These are phyloP conservation scores for Cuculus canorus DNA, from an alignment of 2,797 vertebrate species.

Conservation along the genomic window DNA sequence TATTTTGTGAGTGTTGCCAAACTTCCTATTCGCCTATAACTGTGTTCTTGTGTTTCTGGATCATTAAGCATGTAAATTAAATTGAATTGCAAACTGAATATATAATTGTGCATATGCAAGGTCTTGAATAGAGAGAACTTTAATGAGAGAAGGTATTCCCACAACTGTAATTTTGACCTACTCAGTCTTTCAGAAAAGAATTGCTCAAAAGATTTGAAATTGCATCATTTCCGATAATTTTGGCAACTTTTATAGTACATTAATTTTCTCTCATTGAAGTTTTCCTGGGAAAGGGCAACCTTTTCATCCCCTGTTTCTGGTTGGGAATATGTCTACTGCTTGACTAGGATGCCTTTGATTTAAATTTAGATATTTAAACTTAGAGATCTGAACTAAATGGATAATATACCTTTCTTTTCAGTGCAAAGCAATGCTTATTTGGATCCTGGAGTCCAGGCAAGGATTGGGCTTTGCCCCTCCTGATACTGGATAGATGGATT, in stretches of 20 bases:
- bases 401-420: not conserved
- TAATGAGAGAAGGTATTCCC: constrained; percentile 40
- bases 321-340: not conserved
- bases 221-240: constrained; percentile 49
- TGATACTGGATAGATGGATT: not conserved
- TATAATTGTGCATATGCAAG: not conserved
- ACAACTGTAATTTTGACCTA: constrained; percentile 51
- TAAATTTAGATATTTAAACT: not conserved
- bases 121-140: constrained; percentile 28
- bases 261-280: constrained; percentile 1
- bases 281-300: not conserved
- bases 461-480: not conserved
- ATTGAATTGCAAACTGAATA: constrained; percentile 51
- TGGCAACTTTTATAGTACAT: constrained; percentile 24
- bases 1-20: constrained; percentile 17
- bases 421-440: not conserved
- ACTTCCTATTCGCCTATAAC: constrained; percentile 24
- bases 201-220: constrained; percentile 62
- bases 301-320: not conserved
- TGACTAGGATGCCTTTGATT: not conserved
- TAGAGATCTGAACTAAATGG: not conserved
- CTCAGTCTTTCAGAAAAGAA: constrained; percentile 55
- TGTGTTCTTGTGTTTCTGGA: constrained; percentile 46
- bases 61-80: constrained; percentile 57
- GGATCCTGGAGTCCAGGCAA: not conserved